Evolutionary conservation across 1,140 invertebrate genomes (phyloP).

Genomic region (Potamilus streckersoni): DNA sequence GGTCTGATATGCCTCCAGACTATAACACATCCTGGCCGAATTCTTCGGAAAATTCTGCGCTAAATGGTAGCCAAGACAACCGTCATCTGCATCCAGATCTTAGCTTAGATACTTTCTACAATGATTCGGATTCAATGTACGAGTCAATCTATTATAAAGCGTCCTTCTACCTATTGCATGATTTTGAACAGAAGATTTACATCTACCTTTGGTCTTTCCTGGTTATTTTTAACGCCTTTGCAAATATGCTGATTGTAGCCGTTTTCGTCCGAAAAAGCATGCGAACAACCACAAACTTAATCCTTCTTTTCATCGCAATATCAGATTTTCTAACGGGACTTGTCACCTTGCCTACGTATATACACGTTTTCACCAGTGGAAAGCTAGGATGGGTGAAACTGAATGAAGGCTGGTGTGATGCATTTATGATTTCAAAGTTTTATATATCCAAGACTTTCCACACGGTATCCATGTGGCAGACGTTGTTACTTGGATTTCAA

Average conservation of each 20-base stretch:
- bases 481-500: conserved; percentile 22
- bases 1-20: too few relatives aligned
- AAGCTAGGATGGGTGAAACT: not conserved
- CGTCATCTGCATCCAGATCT: too few relatives aligned
- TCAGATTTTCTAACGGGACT: conserved; percentile 20
- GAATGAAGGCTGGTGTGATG: conserved; percentile 3
- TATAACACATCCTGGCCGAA: too few relatives aligned
- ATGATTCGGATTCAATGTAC: too few relatives aligned
- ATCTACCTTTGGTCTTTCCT: conserved; percentile 17
- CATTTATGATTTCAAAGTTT: conserved; percentile 25
- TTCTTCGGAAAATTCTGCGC: too few relatives aligned
- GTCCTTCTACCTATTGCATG: conserved; percentile 2
- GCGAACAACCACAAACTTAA: conserved; percentile 16
- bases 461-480: conserved; percentile 21
- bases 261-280: conserved; percentile 16
- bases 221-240: conserved; percentile 4
- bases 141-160: not conserved
- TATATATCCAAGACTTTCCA: conserved; percentile 22
- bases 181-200: conserved; percentile 17
- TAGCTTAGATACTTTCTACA: too few relatives aligned
- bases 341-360: conserved; percentile 21
- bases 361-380: conserved; percentile 9
- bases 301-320: conserved; percentile 21
- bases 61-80: too few relatives aligned
- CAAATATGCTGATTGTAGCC: conserved; percentile 6